Percentiles rank a stretch among this genome's conserved stretches.
These are phyloP conservation scores for Phyllostomus hastatus DNA, from an alignment of 2,113 vertebrate species.

Conservation along the genomic window DNA sequence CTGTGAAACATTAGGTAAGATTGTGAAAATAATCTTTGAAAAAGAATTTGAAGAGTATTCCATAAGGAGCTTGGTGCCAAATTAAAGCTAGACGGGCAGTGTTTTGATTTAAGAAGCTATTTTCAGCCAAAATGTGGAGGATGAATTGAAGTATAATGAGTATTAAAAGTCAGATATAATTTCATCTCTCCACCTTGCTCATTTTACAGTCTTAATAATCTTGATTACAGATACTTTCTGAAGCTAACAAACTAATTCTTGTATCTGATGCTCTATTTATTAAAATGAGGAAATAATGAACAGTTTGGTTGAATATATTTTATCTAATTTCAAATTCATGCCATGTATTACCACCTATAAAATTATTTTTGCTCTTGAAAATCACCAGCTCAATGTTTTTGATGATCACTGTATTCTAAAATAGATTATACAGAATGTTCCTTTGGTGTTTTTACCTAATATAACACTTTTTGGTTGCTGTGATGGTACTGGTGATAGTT, in stretches of 20 bases:
- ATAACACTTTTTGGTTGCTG: neutral
- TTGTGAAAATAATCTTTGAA: neutral
- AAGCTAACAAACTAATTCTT: neutral
- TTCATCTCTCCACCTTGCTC: neutral
- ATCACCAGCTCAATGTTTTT: neutral
- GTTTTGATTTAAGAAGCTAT: neutral
- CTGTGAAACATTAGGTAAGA: neutral
- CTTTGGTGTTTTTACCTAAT: neutral
- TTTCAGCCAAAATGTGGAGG: neutral
- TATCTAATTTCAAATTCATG: neutral
- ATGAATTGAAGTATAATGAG: neutral
- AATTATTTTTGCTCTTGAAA: neutral
- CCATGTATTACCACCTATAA: neutral
- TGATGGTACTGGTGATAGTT: neutral
- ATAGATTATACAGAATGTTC: neutral
- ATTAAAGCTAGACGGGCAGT: neutral
- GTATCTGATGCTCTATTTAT: neutral
- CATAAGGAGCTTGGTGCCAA: neutral
- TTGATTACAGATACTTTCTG: neutral
- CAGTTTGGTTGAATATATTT: neutral
- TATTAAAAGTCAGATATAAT: slow-evolving; percentile 28
- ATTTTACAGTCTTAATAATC: slow-evolving; percentile 23
- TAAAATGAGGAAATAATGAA: slow-evolving; percentile 35
- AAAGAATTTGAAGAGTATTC: neutral
- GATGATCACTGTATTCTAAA: neutral